Evolutionary conservation across 2,888 invertebrate genomes (phyloP), one percentile per base, ranked within the genome.

Genomic region (Cerastoderma edule): DNA sequence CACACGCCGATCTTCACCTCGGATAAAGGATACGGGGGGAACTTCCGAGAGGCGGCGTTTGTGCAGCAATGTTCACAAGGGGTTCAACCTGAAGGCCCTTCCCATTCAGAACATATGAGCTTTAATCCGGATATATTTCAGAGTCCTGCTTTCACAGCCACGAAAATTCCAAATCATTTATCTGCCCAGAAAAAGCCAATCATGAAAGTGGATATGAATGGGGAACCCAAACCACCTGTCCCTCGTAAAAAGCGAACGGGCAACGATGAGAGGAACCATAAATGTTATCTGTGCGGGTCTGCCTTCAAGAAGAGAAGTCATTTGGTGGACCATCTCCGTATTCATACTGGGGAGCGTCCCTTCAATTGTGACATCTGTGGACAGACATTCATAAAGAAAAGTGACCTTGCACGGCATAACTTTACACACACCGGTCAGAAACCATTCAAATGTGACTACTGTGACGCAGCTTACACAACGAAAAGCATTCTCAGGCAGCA

Each of bases 341-440:
- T 60, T 24, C 60, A 60, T 24, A 60, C 60, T 1, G 60, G 60
- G 22, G 60, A 39, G 39, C 60, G 60, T 24, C 60, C 60, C 8
- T 60, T 60, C 39, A 60, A 60, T 39, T 60, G 60, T 39, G 60
- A 60, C 33, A 60, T 60, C 32, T 60, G 60, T 19, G 39, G 39
- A 32, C 60, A 60, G 39, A 60, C 60, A 19, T 60, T 60, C 24
- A 60, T 60, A n/a, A 60, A 60, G 60, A 60, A 60, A 27, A 60
- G 60, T 27, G 60, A 60, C 27, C 39, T 60, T 1, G 60, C 60
- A 16, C n/a, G 60, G 8, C 60, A 60, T 27, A 60, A 60, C 27
- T 27, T 60, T 3, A 60, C 60, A 0, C 60, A 60, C 22, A 60
- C 60, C 2, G 60, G 60, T 39, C 39, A 60, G 39, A 60, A 60